Evolutionary conservation across 2,888 invertebrate species (phyloP).

Genomic region (Lithosia quadra): DNA sequence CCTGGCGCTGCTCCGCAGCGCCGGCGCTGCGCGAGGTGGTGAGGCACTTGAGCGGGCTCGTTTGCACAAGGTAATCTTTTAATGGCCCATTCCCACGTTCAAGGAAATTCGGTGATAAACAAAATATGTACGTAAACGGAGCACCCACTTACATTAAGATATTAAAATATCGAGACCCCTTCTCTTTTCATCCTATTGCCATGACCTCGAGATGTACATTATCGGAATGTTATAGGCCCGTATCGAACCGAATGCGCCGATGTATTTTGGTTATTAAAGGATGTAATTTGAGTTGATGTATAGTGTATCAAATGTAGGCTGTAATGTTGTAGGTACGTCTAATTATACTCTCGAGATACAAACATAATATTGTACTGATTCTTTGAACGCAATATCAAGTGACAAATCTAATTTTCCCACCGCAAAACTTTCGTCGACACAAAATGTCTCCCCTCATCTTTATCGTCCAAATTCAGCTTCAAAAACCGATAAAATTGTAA

Average conservation of each 20-base stretch:
- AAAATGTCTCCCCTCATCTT: not conserved
- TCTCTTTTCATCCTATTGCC: not conserved
- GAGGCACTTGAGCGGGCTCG: no score
- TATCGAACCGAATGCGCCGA: not conserved
- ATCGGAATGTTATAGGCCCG: not conserved
- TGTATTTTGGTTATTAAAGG: not conserved
- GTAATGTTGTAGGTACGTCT: not conserved
- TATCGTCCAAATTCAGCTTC: not conserved
- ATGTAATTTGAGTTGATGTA: not conserved
- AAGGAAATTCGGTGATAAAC: slow-evolving; percentile 3
- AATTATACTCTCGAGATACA: not conserved
- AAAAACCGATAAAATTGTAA: slow-evolving; percentile 1
- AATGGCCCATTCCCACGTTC: slow-evolving; percentile 7
- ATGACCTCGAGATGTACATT: not conserved
- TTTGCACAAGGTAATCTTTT: slow-evolving; percentile 12
- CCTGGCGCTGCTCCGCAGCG: not conserved
- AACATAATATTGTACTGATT: not conserved
- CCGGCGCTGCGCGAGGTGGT: not conserved
- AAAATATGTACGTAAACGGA: not conserved
- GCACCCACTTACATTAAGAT: not conserved
- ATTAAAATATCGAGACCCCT: slow-evolving; percentile 5
- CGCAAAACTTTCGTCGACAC: not conserved
- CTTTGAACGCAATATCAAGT: slow-evolving; percentile 1
- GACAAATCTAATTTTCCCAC: not conserved
- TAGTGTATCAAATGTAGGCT: not conserved